These are phyloP conservation scores for Dysidea cf. avara DNA, from an alignment of 37 sponge, comb jelly and placozoan species.

Conservation along the genomic window DNA sequence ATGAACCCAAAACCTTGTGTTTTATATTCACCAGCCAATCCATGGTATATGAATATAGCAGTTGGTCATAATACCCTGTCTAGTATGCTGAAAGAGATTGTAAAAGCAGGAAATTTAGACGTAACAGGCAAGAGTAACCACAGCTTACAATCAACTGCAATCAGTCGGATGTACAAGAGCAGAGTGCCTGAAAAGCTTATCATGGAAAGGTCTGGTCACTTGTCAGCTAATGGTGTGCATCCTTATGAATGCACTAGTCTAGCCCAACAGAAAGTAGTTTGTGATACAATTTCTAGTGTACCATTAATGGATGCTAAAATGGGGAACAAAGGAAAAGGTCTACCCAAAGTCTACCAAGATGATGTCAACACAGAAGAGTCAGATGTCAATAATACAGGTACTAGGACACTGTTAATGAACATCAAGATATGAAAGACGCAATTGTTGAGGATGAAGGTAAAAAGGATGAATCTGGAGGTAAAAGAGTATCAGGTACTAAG, in stretches of 20 bases:
- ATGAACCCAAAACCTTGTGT: conserved; percentile 15
- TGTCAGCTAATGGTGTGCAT: conserved; percentile 8
- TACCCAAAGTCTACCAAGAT: too few relatives aligned
- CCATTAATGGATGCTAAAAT: too few relatives aligned
- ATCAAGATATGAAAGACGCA: too few relatives aligned
- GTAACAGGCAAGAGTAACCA: conserved; percentile 28
- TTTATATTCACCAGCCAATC: conserved; percentile 1
- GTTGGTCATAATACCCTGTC: conserved; percentile 39
- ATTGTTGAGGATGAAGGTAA: too few relatives aligned
- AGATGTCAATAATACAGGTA: too few relatives aligned
- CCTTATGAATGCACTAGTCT: conserved; percentile 22
- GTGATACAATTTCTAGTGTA: too few relatives aligned
- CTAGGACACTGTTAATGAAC: too few relatives aligned
- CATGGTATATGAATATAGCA: conserved; percentile 28
- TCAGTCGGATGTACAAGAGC: conserved; percentile 11
- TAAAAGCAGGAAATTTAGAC: conserved; percentile 1
- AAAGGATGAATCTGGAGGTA: too few relatives aligned
- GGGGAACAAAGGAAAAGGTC: too few relatives aligned
- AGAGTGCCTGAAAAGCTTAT: conserved; percentile 22
- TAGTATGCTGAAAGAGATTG: conserved; percentile 10
- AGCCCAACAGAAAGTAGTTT: too few relatives aligned
- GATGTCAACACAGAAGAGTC: too few relatives aligned
- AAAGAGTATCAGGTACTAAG: too few relatives aligned
- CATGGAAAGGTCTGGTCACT: conserved; percentile 21
- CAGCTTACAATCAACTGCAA: conserved; percentile 39